These are phyloP conservation scores for Agriopis leucophaearia DNA, from an alignment of 2,888 invertebrate species.

Conservation along the genomic window DNA sequence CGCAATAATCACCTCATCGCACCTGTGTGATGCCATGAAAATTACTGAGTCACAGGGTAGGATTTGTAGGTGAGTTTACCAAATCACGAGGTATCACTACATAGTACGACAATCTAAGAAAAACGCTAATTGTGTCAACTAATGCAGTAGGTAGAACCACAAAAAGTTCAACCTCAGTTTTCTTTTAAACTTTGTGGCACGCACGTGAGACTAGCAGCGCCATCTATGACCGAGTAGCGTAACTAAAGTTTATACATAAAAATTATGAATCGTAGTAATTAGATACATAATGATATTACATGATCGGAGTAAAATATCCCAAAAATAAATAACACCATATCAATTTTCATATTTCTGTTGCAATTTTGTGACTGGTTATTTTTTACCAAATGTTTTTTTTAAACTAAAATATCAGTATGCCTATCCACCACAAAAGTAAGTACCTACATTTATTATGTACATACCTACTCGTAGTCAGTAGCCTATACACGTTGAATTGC, in stretches of 20 bases:
- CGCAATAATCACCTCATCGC: neutral
- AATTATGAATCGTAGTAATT: no score
- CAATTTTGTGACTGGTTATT: no score
- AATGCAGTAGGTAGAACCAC: neutral
- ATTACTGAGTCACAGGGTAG: neutral
- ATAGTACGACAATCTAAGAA: neutral
- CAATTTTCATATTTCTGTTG: no score
- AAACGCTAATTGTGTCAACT: neutral
- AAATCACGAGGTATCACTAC: neutral
- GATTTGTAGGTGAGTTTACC: neutral
- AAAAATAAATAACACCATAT: neutral
- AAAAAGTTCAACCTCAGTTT: neutral
- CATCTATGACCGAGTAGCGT: conserved; percentile 73
- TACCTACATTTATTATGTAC: neutral
- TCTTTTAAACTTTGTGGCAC: neutral
- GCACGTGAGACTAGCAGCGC: conserved; percentile 52
- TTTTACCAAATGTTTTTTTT: no score
- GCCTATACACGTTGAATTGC: no score
- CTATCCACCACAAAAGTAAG: neutral
- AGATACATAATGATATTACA: neutral
- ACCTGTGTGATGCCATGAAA: neutral
- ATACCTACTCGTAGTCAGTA: no score
- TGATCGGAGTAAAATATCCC: neutral
- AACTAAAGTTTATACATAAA: conserved; percentile 34
- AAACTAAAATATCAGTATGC: no score